Base-by-base conservation (phyloP, 92 coral and sea anemone genomes). In the Zoanthus sansibaricus region DNA sequence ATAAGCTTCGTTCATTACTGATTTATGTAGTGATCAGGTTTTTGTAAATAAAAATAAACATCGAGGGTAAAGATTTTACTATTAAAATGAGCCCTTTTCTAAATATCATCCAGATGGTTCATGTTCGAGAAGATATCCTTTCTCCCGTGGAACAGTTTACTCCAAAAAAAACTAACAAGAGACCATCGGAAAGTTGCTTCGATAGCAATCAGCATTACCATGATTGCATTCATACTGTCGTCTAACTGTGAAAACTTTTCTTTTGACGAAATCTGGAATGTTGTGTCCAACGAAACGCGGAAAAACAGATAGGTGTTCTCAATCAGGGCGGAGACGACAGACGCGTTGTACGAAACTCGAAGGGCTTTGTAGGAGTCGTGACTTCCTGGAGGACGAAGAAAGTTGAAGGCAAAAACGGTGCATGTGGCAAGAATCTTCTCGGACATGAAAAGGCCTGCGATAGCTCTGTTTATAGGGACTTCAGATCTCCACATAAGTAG, bases 301-400 rank as follows among this genome's bases (percentile, higher is more conserved):
- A 80, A 31, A 17, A 80, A 66, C n/a, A 80, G 85, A 46, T 80
- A 80, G 61, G 85, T 55, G 85, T 80, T 80, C 85, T 80, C 85
- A 20, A 80, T 80, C 75, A 80, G 70, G 56, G 85, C 46, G 12
- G 85, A 80, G 32, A 47, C 45, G 12, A 80, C 59, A 0, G 85
- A 55, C 12, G 74, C 85, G 64, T 80, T 7, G 62, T 80, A 80
- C 75, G 66, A 64, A 58, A 80, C 75, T 66, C 85, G 74, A 46
- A 80, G 85, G 58, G 85, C 85, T 80, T 75, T 75, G 75, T 80
- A 80, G 48, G 85, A 80, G 75, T 80, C 85, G 58, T 80, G 85
- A 5, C 56, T 80, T 51, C 48, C 73, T 46, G 85, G 85, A 7
- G 85, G 85, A 15, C 85, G 85, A n/a, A 80, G 85, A 14, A 80